Base-by-base conservation (phyloP, 2,113 vertebrate species). In the Pimephales promelas region DNA sequence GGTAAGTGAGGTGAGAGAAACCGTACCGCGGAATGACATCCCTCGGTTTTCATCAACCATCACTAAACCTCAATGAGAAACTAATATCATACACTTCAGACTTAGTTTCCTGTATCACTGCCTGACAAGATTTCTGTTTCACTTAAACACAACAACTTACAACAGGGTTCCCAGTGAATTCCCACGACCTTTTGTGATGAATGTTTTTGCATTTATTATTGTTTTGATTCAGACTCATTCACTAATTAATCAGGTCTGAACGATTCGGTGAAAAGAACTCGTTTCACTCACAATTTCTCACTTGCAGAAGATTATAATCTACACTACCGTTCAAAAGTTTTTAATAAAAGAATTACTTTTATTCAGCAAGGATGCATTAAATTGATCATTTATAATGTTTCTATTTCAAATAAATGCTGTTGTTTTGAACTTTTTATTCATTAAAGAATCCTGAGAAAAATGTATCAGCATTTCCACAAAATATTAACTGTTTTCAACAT, bases 1-100 rank as follows among this genome's bases (percentile, higher is more conserved):
- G 92, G 93, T 93, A 89, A 92, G 92, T 92, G 76, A 83, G 59
- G 70, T 75, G 8, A 84, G 66, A 79, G 75, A 43, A 57, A 14
- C 52, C 3, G 13, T 28, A 56, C 56, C 75, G 81, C 20, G 68
- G 49, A 54, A 56, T 78, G 9, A 20, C 43, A 8, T 57, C 22
- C 9, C 10, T 73, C 28, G 31, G 22, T 47, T 59, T 54, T 26
- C n/a, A 76, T 59, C 54, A 40, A 20, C 3, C 59, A 26, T 61
- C 57, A 24, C n/a, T 61, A 61, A 70, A 22, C 66, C 66, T 68
- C 64, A n/a, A 9, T 20, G 18, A 68, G 34, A 68, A 68, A 68
- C 20, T 66, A 34, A 70, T 70, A 22, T 68, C 64, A 43, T 71
- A 14, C 70, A 26, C 40, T 72, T 70, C 64, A 66, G 28, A 43